These are phyloP conservation scores for Poeciliopsis retropinna DNA, from an alignment of 2,113 vertebrate genomes.

Conservation along the genomic window DNA sequence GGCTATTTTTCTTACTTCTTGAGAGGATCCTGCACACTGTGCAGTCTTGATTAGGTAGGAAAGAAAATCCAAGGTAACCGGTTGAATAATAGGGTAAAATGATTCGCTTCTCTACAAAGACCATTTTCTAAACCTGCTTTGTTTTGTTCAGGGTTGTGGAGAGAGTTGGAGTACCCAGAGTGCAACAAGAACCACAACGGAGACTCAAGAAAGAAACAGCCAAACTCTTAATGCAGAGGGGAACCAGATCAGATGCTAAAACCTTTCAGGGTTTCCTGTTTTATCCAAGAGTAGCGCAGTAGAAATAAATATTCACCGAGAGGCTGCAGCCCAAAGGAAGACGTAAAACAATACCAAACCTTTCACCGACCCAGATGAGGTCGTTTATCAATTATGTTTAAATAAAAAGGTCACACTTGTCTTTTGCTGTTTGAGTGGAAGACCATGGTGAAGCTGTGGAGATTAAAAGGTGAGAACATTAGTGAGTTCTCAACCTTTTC, in stretches of 20 bases:
- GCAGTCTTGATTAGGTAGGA: too few species aligned
- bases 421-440: constrained; percentile 18
- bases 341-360: constrained; percentile 20
- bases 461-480: constrained; percentile 52
- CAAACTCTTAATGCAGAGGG: not conserved
- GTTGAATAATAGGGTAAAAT: not conserved
- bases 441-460: not conserved
- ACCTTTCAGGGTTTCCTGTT: not conserved
- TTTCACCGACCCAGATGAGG: constrained; percentile 13
- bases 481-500: constrained; percentile 25
- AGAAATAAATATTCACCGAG: constrained; percentile 35
- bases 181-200: too few species aligned
- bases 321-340: not conserved
- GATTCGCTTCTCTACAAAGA: not conserved
- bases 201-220: not conserved
- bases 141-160: not conserved
- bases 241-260: not conserved
- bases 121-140: not conserved
- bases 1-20: too few species aligned
- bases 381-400: constrained; percentile 35
- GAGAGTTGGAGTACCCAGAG: too few species aligned
- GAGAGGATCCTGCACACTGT: too few species aligned
- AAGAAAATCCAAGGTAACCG: too few species aligned
- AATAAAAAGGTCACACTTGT: constrained; percentile 49
- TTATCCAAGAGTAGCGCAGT: constrained; percentile 4